These are phyloP conservation scores for Notamacropus eugenii DNA, from an alignment of 2,797 vertebrate species.

Conservation along the genomic window DNA sequence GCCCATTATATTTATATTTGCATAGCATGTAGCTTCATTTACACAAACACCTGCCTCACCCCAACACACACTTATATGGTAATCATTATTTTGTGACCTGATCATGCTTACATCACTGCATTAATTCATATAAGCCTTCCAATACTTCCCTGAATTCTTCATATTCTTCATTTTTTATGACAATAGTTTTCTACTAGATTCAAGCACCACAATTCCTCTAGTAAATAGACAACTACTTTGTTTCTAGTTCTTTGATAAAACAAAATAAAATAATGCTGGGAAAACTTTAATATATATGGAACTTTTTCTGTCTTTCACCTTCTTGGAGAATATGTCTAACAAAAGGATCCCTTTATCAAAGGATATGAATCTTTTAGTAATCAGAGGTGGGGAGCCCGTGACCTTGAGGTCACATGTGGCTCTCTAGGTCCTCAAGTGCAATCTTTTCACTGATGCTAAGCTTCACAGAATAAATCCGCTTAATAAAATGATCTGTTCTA, in stretches of 20 bases:
- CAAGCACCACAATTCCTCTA: not conserved
- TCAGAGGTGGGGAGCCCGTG: too few relatives aligned
- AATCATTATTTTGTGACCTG: not conserved
- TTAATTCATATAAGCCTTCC: not conserved
- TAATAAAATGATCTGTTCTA: too few relatives aligned
- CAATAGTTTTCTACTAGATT: not conserved
- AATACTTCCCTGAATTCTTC: not conserved
- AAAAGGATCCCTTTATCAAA: not conserved
- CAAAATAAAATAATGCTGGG: not conserved
- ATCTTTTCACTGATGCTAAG: too few relatives aligned
- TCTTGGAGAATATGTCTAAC: not conserved
- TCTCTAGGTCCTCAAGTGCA: too few relatives aligned
- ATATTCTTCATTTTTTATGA: not conserved
- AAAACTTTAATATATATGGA: not conserved
- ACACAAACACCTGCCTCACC: not conserved
- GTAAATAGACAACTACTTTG: not conserved
- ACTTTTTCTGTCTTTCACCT: not conserved
- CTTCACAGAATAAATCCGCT: too few relatives aligned
- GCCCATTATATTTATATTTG: not conserved
- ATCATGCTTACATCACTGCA: not conserved
- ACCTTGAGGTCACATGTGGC: too few relatives aligned
- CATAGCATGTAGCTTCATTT: not conserved
- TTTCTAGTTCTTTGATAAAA: not conserved
- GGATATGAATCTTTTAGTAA: not conserved
- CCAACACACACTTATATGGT: not conserved